Evolutionary conservation across 2,888 invertebrate species (phyloP), one percentile per base, ranked within the genome.

Genomic region (Trissonchulus sp.): DNA sequence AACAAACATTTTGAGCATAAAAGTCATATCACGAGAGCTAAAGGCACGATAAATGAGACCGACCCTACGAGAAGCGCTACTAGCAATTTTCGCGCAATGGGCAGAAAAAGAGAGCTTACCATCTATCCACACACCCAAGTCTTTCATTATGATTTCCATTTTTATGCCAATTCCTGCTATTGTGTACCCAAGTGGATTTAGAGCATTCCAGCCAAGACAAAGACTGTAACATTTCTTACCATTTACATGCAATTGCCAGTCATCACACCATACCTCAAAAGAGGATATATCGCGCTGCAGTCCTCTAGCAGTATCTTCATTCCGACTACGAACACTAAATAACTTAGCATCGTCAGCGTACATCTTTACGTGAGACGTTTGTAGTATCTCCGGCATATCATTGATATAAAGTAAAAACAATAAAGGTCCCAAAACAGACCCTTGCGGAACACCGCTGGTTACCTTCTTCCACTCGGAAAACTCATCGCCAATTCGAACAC

Each of bases 371-470:
- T 23, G 34, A 3, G 31, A 35, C 3, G 3, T 28, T 36, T n/a
- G 37, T 3, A 69, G n/a, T 28, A 35, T 37, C 3, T 69, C 34
- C n/a, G 28, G 34, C 28, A 69, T 28, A 69, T 69, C 71, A 36
- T 69, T 69, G 28, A 69, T 37, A 36, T 69, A 69, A 15, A 69
- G 2, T 31, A 34, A 36, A 69, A 69, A 69, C 28, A 69, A 36
- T 31, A 69, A 31, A 8, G 36, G 71, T 34, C 71, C 71, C 71
- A 69, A 69, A n/a, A 69, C 71, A 69, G 71, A 69, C 34, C 71
- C 71, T 36, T 69, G 71, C 23, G 71, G 71, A 31, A 69, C 71
- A 69, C 71, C 71, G 34, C 31, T 31, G 23, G 23, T 69, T 3
- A 69, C 71, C 34, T 35, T 3, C n/a, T n/a, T 23, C 71, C 71